These are phyloP conservation scores for Hapalemur alaotrensis DNA, from an alignment of 2,797 vertebrate genomes.

Conservation along the genomic window DNA sequence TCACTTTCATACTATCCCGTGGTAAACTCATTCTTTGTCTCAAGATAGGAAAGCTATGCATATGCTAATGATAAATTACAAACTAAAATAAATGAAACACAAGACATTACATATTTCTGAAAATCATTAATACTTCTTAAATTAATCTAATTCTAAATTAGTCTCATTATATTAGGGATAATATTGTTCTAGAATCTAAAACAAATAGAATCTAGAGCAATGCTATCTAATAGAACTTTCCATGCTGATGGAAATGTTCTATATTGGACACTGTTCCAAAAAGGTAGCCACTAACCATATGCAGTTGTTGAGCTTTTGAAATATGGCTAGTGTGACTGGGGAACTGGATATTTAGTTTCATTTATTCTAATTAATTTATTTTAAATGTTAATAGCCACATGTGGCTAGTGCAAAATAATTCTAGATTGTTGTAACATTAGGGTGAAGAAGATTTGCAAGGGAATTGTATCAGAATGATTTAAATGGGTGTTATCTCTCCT, in stretches of 20 bases:
- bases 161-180: neutral
- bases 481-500: neutral
- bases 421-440: neutral
- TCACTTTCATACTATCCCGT: neutral
- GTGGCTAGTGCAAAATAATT: neutral
- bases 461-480: neutral
- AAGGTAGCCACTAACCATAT: neutral
- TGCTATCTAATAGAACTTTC: neutral
- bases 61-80: neutral
- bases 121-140: neutral
- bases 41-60: neutral
- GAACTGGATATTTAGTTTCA: neutral
- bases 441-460: neutral
- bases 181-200: neutral
- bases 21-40: neutral
- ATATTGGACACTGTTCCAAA: neutral
- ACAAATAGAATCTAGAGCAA: neutral
- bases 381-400: neutral
- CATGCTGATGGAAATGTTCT: neutral
- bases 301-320: neutral
- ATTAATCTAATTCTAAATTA: neutral
- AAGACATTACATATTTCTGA: neutral
- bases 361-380: neutral
- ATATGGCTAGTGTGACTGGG: neutral
- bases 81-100: neutral